phyloP scores from a whole-genome alignment of 2,888 invertebrate genomes.

The Sesia bembeciformis region DNA sequence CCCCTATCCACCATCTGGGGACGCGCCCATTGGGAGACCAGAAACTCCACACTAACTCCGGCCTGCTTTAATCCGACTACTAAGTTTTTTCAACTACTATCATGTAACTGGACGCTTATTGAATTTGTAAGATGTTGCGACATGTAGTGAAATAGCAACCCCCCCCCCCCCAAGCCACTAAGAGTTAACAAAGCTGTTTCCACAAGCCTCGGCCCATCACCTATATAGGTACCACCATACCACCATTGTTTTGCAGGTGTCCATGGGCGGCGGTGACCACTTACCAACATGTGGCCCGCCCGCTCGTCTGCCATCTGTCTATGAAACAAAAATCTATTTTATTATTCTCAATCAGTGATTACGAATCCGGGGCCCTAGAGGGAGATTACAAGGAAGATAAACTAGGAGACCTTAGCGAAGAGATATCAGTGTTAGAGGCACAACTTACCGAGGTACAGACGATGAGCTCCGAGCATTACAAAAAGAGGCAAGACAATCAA shows the following conservation, averaged over 20 bases:
- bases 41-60: background rate
- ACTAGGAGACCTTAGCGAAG: slow-evolving; percentile 34
- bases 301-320: too few relatives aligned
- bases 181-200: too few relatives aligned
- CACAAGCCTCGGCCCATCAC: too few relatives aligned
- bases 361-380: slow-evolving; percentile 41
- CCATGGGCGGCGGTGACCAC: too few relatives aligned
- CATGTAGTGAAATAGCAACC: too few relatives aligned
- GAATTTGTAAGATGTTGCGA: too few relatives aligned
- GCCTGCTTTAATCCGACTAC: background rate
- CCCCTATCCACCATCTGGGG: background rate
- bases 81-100: background rate
- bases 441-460: slow-evolving; percentile 28
- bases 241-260: too few relatives aligned
- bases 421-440: slow-evolving; percentile 32
- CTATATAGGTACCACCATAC: too few relatives aligned
- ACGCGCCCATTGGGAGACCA: background rate
- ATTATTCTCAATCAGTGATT: slow-evolving; percentile 27
- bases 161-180: too few relatives aligned
- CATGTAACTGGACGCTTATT: background rate
- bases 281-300: too few relatives aligned
- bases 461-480: slow-evolving; percentile 16
- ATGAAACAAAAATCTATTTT: too few relatives aligned
- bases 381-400: slow-evolving; percentile 48
- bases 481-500: too few relatives aligned